Evolutionary conservation across 1,140 invertebrate species (phyloP).

Genomic region (Diorhabda sublineata): DNA sequence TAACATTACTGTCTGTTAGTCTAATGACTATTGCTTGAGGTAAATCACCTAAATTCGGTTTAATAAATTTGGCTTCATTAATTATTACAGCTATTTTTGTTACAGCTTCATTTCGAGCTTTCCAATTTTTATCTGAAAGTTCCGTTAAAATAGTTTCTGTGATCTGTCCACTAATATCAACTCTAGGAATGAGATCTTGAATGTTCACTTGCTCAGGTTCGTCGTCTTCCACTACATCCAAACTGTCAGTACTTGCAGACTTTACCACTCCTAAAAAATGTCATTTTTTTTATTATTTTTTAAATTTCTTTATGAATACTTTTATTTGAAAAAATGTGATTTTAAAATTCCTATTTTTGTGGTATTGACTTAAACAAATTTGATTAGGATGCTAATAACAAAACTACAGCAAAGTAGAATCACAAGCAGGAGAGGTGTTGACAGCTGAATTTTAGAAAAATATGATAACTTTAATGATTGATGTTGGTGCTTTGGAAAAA

Average conservation of each 20-base stretch:
- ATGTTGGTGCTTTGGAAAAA: too few relatives aligned
- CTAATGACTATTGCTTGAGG: constrained; percentile 71
- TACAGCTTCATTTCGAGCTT: constrained; percentile 78
- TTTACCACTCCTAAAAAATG: constrained; percentile 41
- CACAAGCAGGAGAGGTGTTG: too few relatives aligned
- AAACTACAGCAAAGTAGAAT: too few relatives aligned
- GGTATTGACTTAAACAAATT: too few relatives aligned
- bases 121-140: constrained; percentile 92
- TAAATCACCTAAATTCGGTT: constrained; percentile 76
- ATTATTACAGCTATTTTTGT: constrained; percentile 75
- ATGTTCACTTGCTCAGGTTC: constrained; percentile 53
- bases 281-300: neutral
- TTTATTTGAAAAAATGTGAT: neutral
- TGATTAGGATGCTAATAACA: too few relatives aligned
- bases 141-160: constrained; percentile 77
- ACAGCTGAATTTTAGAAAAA: too few relatives aligned
- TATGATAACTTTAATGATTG: too few relatives aligned
- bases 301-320: neutral
- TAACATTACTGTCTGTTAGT: constrained; percentile 85
- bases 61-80: constrained; percentile 73
- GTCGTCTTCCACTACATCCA: constrained; percentile 53
- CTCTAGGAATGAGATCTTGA: constrained; percentile 66
- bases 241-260: constrained; percentile 51
- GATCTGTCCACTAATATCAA: constrained; percentile 82
- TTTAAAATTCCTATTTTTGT: too few relatives aligned